Base-by-base conservation (phyloP, 1,140 invertebrate species). In the Aphelinus atriplicis region DNA sequence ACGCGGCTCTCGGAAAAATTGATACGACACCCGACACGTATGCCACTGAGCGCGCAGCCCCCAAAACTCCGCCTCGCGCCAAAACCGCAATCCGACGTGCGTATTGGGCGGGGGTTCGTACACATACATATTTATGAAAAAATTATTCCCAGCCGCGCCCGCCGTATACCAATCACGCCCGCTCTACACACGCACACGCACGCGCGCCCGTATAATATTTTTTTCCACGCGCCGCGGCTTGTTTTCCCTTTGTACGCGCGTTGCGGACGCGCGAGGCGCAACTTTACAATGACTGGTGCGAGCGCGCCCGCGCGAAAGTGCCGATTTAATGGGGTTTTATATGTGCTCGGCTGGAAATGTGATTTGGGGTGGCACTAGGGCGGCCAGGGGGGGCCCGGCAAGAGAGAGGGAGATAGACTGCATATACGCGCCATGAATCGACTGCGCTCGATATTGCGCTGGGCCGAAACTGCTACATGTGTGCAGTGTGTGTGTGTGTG, bases 211-310 rank as follows among this genome's bases (percentile, higher is more conserved):
- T 53, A 4, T 53, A 53, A 57, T 47, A 45, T 57, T 5, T 50
- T 47, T 64, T 6, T 9, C 51, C 9, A 53, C 51, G 7, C 51
- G 55, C 55, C 56, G 43, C 73, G 26, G 51, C 60, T 51, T 10
- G 3, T 64, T 58, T 50, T 55, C 53, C 2, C 7, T 50, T 10
- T 71, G 2, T 26, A 65, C 61, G 63, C 71, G 51, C 58, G 74
- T 72, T 26, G 26, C 51, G 51, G 51, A 6, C 51, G 9, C 51
- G 51, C 51, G 51, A 6, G 51, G 76, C 61, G 77, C 48, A 73
- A 80, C 75, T 78, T 80, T 78, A 75, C 73, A 78, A 75, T 77
- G 76, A 78, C 77, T 78, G 71, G 65, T 76, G 75, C 72, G 51
- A 53, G 51, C 4, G 51, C 51, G 4, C 51, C 51, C 51, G 4